These are phyloP conservation scores for Saccostrea echinata DNA, from an alignment of 1,140 invertebrate genomes.

Conservation along the genomic window DNA sequence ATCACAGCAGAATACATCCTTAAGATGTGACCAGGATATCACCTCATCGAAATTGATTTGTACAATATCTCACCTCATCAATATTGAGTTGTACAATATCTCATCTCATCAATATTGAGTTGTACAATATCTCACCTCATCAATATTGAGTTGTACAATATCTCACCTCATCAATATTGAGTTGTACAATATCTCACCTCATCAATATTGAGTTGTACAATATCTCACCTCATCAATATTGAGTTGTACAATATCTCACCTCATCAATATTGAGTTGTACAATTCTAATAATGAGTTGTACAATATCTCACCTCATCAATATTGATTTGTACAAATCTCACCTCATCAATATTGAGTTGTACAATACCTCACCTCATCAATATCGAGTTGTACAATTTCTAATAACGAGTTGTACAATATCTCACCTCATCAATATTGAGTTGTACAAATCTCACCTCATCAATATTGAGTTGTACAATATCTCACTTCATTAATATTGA, in stretches of 20 bases:
- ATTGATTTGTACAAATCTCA: background rate
- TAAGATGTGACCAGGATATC: no score
- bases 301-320: slow-evolving; percentile 84
- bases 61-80: no score
- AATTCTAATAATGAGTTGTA: no score
- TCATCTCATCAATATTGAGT: slow-evolving; percentile 89
- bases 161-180: background rate
- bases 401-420: background rate
- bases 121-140: slow-evolving; percentile 87
- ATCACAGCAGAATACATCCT: no score
- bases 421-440: slow-evolving; percentile 89
- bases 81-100: no score
- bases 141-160: background rate
- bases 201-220: background rate
- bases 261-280: slow-evolving; percentile 94
- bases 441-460: no score
- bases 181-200: background rate
- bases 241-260: slow-evolving; percentile 90
- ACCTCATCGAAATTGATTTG: no score
- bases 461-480: no score
- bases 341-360: background rate
- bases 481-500: background rate
- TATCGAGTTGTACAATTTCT: no score
- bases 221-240: slow-evolving; percentile 87
- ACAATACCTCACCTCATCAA: background rate